These are phyloP conservation scores for Cottoperca gobio DNA, from an alignment of 2,797 vertebrate species.

Conservation along the genomic window DNA sequence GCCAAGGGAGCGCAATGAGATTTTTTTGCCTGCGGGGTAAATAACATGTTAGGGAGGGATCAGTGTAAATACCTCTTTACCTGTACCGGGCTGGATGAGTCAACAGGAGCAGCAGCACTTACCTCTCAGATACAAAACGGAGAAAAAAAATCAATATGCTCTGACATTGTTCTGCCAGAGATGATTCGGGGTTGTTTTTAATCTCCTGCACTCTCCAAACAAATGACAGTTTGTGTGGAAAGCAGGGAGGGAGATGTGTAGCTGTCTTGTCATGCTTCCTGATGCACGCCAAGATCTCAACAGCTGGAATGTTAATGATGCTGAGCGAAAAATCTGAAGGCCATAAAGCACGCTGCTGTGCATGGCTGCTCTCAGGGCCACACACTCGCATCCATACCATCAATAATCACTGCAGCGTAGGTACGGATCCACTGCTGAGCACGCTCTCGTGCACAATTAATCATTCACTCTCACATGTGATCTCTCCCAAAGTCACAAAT, in stretches of 20 bases:
- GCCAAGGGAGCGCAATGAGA: conserved; percentile 49
- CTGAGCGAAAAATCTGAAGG: conserved; percentile 64
- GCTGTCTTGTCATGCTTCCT: conserved; percentile 80
- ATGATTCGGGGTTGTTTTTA: conserved; percentile 43
- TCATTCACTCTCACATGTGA: not conserved
- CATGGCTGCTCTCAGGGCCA: conserved; percentile 40
- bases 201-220: conserved; percentile 5
- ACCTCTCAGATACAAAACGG: conserved; percentile 7
- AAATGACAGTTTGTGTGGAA: no score
- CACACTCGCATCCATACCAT: conserved; percentile 18
- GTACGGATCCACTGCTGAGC: not conserved
- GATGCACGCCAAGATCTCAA: conserved; percentile 71
- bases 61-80: conserved; percentile 42
- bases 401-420: not conserved
- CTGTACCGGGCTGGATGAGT: conserved; percentile 60
- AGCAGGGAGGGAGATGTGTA: conserved; percentile 41
- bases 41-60: conserved; percentile 73
- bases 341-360: conserved; percentile 39
- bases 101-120: conserved; percentile 35
- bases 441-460: not conserved
- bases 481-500: conserved; percentile 23
- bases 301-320: conserved; percentile 85
- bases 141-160: conserved; percentile 46
- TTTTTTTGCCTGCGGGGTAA: conserved; percentile 67
- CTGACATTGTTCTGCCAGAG: conserved; percentile 47